phyloP scores from a whole-genome alignment of 2,113 vertebrate genomes.

The Nothocercus nigrocapillus region DNA sequence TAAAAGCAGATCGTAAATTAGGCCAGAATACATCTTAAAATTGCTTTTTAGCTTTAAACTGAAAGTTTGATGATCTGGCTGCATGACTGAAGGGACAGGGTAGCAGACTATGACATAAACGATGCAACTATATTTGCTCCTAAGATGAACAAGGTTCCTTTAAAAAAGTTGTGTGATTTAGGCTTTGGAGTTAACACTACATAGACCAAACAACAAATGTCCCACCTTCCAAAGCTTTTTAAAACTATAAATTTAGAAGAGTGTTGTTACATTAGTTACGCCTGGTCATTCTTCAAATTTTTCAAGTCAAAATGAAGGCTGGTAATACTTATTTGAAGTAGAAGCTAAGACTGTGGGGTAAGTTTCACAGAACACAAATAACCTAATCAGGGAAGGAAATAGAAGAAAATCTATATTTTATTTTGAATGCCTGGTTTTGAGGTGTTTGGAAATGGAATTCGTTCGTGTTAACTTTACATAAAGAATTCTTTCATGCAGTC shows the following conservation, averaged over 20 bases:
- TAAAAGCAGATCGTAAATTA: conserved; percentile 62
- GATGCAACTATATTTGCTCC: conserved; percentile 31
- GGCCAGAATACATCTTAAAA: conserved; percentile 39
- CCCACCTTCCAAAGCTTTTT: conserved; percentile 13
- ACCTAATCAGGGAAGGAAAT: conserved; percentile 40
- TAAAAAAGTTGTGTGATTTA: conserved; percentile 38
- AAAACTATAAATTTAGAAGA: conserved; percentile 5
- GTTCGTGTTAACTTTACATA: conserved; percentile 14
- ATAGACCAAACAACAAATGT: conserved; percentile 26
- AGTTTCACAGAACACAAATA: conserved; percentile 30
- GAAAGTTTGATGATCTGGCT: conserved; percentile 44
- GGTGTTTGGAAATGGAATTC: conserved; percentile 45
- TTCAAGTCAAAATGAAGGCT: conserved; percentile 22
- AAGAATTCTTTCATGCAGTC: conserved; percentile 32
- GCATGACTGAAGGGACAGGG: conserved; percentile 34
- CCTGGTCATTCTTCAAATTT: not conserved
- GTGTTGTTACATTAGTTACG: not conserved
- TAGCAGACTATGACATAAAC: conserved; percentile 53
- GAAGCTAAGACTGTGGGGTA: conserved; percentile 12
- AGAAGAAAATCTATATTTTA: conserved; percentile 47
- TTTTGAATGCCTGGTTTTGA: conserved; percentile 34
- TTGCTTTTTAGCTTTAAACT: conserved; percentile 34
- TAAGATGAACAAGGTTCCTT: conserved; percentile 8
- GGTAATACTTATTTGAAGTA: conserved; percentile 29
- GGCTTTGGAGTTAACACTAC: conserved; percentile 34